These are phyloP conservation scores for Montipora foliosa DNA, from an alignment of 64 coral and sea anemone genomes.

Conservation along the genomic window DNA sequence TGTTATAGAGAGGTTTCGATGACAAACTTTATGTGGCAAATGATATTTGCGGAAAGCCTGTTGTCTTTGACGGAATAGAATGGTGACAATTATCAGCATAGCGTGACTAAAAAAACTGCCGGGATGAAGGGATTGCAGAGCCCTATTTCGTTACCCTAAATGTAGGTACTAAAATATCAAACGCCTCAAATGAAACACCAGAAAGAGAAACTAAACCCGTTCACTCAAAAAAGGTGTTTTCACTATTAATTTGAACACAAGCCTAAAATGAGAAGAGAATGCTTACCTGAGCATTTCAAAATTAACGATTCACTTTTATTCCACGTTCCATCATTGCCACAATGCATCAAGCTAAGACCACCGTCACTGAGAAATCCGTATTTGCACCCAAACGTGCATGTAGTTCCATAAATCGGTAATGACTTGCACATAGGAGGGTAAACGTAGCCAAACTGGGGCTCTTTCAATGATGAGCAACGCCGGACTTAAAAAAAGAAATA, in stretches of 20 bases:
- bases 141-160: too few species aligned
- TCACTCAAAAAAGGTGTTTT: too few species aligned
- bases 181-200: too few species aligned
- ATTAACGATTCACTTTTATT: slow-evolving; percentile 10
- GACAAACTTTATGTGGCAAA: not conserved
- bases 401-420: slow-evolving; percentile 49
- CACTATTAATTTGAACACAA: too few species aligned
- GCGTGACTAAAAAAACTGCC: too few species aligned
- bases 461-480: slow-evolving; percentile 31
- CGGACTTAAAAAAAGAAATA: slow-evolving; percentile 35
- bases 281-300: slow-evolving; percentile 48
- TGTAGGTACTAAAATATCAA: too few species aligned
- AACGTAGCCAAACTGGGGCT: slow-evolving; percentile 53
- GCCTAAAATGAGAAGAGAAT: not conserved
- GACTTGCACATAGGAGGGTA: slow-evolving; percentile 58
- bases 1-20: not conserved
- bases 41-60: too few species aligned
- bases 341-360: not conserved
- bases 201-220: too few species aligned
- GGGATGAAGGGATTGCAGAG: too few species aligned
- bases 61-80: too few species aligned
- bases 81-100: too few species aligned
- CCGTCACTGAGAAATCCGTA: slow-evolving; percentile 28
- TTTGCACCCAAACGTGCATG: slow-evolving; percentile 41
- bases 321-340: slow-evolving; percentile 58